phyloP scores from a whole-genome alignment of 2,888 invertebrate species.

The Torymus auratus region DNA sequence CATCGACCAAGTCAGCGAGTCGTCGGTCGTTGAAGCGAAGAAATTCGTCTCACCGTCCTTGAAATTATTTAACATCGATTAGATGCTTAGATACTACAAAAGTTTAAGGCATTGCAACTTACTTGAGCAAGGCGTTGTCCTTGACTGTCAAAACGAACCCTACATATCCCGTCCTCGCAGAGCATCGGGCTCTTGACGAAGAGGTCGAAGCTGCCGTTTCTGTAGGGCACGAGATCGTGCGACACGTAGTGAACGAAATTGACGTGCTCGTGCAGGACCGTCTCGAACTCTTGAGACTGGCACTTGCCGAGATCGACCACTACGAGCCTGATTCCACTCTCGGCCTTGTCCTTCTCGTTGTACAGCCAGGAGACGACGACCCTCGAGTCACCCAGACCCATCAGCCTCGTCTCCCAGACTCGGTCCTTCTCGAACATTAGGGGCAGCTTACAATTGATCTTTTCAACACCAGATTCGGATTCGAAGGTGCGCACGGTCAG shows the following conservation, averaged over 20 bases:
- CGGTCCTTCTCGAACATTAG: background rate
- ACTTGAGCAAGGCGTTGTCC: background rate
- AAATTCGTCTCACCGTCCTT: too few relatives aligned
- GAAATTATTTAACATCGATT: too few relatives aligned
- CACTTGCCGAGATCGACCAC: background rate
- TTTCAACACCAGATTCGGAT: background rate
- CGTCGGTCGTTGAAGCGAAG: too few relatives aligned
- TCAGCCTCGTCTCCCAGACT: conserved; percentile 2
- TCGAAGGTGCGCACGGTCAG: background rate
- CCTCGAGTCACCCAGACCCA: background rate
- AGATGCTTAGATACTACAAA: too few relatives aligned
- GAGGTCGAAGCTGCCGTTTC: background rate
- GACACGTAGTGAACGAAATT: background rate
- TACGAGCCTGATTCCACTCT: background rate
- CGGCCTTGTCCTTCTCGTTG: background rate
- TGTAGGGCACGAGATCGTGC: background rate
- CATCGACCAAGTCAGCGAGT: too few relatives aligned
- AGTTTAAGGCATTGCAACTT: too few relatives aligned
- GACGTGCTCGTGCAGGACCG: background rate
- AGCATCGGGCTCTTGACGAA: conserved; percentile 1
- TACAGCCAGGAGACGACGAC: conserved; percentile 2
- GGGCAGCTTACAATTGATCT: background rate
- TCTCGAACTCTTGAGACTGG: background rate
- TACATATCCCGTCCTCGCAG: conserved; percentile 2
- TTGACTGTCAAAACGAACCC: background rate